Evolutionary conservation across 2,113 vertebrate species (phyloP).

Genomic region (Menidia beryllina): DNA sequence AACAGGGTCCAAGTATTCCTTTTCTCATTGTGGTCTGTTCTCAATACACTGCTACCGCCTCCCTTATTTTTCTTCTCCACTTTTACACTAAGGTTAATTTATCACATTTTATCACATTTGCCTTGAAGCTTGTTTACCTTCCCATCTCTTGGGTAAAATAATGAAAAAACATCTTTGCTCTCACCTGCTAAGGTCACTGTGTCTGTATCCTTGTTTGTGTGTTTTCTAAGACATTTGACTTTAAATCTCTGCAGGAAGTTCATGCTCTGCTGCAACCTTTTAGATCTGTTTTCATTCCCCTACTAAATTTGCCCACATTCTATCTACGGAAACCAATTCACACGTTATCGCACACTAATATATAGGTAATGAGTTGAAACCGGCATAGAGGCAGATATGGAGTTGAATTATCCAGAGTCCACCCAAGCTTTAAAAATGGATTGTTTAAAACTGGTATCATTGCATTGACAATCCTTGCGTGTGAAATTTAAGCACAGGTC

Average conservation of each 20-base stretch:
- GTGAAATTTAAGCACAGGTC: slow-evolving; percentile 48
- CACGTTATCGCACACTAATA: slow-evolving; percentile 60
- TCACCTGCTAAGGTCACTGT: slow-evolving; percentile 23
- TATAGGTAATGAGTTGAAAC: slow-evolving; percentile 66
- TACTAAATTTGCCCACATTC: slow-evolving; percentile 56
- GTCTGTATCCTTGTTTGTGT: slow-evolving; percentile 5
- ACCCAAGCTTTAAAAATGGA: slow-evolving; percentile 42
- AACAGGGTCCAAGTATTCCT: slow-evolving; percentile 61
- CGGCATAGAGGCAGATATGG: slow-evolving; percentile 37
- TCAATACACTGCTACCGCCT: slow-evolving; percentile 33
- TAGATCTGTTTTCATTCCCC: slow-evolving; percentile 54
- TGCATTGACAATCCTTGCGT: slow-evolving; percentile 43
- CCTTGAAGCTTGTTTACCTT: slow-evolving; percentile 43
- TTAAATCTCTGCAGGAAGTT: slow-evolving; percentile 32
- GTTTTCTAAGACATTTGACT: slow-evolving; percentile 7
- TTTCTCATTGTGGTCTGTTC: slow-evolving; percentile 54
- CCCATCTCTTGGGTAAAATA: slow-evolving; percentile 28
- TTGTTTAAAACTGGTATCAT: slow-evolving; percentile 29
- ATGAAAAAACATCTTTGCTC: slow-evolving; percentile 36
- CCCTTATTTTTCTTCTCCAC: slow-evolving; percentile 8
- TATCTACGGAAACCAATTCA: slow-evolving; percentile 63
- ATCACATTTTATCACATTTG: slow-evolving; percentile 45
- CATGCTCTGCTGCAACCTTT: slow-evolving; percentile 48
- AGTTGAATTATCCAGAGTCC: slow-evolving; percentile 39
- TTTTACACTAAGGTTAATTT: slow-evolving; percentile 54